Base-by-base conservation (phyloP, 1,140 invertebrate species). In the Bombus difficillimus region DNA sequence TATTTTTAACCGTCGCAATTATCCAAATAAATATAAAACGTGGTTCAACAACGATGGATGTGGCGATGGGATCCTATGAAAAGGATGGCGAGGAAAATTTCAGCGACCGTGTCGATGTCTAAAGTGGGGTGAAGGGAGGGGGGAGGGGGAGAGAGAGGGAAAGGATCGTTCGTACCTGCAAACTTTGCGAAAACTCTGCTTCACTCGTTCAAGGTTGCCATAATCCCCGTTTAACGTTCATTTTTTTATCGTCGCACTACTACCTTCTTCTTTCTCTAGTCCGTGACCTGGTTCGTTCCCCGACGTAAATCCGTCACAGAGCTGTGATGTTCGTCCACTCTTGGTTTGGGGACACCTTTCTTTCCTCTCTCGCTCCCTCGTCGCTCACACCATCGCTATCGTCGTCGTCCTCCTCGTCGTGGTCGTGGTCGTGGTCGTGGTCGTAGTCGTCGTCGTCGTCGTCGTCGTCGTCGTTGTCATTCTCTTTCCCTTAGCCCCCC, bases 281-380 rank as follows among this genome's bases (percentile, higher is more conserved):
- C 90, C 87, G 87, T 91, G 90, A 91, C 90, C 90, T 89, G 88
- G 87, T 91, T 91, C 83, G 87, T 89, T 88, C 75, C 81, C 79
- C 88, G 88, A 85, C 83, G 84, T 90, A 89, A 91, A 91, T 91
- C 88, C 90, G 88, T 88, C 90, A 85, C 68, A 86, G 88, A 88
- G 82, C 86, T 83, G 90, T 86, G 86, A 88, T 86, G 88, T 89
- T 86, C 86, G 87, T 53, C 18, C 83, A 82, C 90, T 84, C 90
- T 84, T 80, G 69, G 86, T 90, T 90, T 83, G 81, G 83, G 87
- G 89, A 90, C 90, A 91, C 88, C 86, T 88, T 89, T 91, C 89
- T 80, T 72, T 68, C 4, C 66, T 64, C 72, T 15, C 68, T 86
- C 80, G 18, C 62, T n/a, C 69, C 64, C 18, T 57, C 64, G 8